phyloP scores from a whole-genome alignment of 23 tunicate genomes.

The Phallusia fumigata region DNA sequence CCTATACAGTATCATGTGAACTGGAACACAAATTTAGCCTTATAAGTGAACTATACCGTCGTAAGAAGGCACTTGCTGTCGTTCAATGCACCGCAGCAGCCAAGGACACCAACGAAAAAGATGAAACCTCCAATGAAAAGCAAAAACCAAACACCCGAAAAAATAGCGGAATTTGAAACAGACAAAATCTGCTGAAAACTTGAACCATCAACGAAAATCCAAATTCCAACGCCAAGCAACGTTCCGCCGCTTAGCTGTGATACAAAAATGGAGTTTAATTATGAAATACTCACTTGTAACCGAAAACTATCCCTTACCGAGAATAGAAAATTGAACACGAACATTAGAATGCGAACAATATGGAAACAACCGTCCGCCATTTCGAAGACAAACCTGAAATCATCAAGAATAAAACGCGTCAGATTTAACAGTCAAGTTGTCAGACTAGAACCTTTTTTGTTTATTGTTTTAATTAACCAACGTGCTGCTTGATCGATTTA shows the following conservation, averaged over 20 bases:
- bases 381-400: not conserved
- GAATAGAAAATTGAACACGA: conserved; percentile 10
- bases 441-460: too few relatives aligned
- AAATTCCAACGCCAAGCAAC: conserved; percentile 26
- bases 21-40: too few relatives aligned
- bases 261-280: not conserved
- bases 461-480: too few relatives aligned
- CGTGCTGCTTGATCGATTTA: too few relatives aligned
- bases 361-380: conserved; percentile 10
- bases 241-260: conserved; percentile 28
- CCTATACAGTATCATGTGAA: too few relatives aligned
- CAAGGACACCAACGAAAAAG: not conserved
- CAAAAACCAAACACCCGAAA: conserved; percentile 36
- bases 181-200: conserved; percentile 29
- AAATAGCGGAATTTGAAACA: conserved; percentile 35
- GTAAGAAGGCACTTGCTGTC: conserved; percentile 14
- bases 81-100: conserved; percentile 15
- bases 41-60: too few relatives aligned
- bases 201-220: conserved; percentile 35
- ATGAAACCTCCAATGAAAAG: conserved; percentile 23
- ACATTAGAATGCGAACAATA: conserved; percentile 4
- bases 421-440: too few relatives aligned
- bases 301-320: not conserved
- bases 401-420: too few relatives aligned
- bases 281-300: not conserved